Base-by-base conservation (phyloP, 2,888 invertebrate species). In the Aleiodes alternator region DNA sequence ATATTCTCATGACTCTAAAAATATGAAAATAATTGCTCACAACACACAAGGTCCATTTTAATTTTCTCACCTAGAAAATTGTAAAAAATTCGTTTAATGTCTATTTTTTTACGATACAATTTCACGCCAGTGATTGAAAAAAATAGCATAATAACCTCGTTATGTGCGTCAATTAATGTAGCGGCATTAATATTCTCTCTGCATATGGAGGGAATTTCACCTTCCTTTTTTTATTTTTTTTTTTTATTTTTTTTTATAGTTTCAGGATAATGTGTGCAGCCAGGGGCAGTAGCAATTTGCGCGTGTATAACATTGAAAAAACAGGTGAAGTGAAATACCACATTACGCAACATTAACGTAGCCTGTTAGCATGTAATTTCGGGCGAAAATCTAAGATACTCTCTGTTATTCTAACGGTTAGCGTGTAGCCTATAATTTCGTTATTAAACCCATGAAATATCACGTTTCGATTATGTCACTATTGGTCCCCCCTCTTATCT, bases 301-400 rank as follows among this genome's bases (percentile, higher is more conserved):
- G 48, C 16, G 16, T 48, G 48, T 14, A 48, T 64, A 16, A 64
- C 48, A 59, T 64, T 43, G 48, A 64, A 64, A 64, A 64, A 64
- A 48, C 64, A 64, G 64, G 64, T 64, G 64, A 64, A 43, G 64
- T 64, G 64, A 64, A 64, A 64, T 48, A 43, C 16, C 43, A 64
- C 12, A 64, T 64, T 64, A 64, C 64, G 43, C 43, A 64, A 48
- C 64, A 64, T 64, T 64, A 64, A 64, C 64, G 64, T 64, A 48
- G 16, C 64, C 48, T 48, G 64, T 64, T 64, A 64, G 34, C 64
- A 48, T 64, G 64, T 43, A 64, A 64, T 64, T 64, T 64, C n/a
- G 23, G 16, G 34, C 43, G 43, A 64, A 64, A 64, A 64, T 64
- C 48, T 38, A 43, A 64, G 48, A 43, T 64, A n/a, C 59, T 43